Base-by-base conservation (phyloP, 2,113 vertebrate genomes). In the Brachirus orientalis region DNA sequence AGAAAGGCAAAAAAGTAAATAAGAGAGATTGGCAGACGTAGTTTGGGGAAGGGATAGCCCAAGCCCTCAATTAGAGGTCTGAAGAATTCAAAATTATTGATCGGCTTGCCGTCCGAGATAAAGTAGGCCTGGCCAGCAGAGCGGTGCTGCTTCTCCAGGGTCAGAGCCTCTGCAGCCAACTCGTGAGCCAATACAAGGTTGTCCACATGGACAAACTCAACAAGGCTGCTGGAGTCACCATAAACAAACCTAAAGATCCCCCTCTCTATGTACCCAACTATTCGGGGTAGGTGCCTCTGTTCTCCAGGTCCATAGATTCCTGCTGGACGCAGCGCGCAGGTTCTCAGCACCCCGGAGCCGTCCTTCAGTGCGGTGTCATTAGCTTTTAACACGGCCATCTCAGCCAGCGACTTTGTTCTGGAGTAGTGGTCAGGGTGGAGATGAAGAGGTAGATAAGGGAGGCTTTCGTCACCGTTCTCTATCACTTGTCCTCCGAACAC, bases 1-100 rank as follows among this genome's bases (percentile, higher is more conserved):
- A 99, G 91, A 61, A 98, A 96, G 2, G 97, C 95, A 16, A 96
- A 91, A 33, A 92, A 89, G 80, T 97, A 98, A 61, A 99, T 69
- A 1, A 99, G 80, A 6, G 84, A 75, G 43, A 99, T 17, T 0
- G 97, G 96, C 8, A 99, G 88, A 14, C 94, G 93, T 3, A 89
- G 3, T 2, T 87, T 94, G 0, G 97, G 98, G 86, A 96, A 98
- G 0, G 80, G 41, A 67, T 98, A 98, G 45, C 97, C 96, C 59
- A 99, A 74, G 12, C 95, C 96, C 85, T 98, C 97, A 0, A 98
- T 95, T 0, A 99, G 80, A 0, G 97, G 97, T 53, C 94, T 89
- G 82, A 98, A 95, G 87, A 99, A 99, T 56, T 99, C 95, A 54
- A 99, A 99, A 79, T 96, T 99, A 84, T 98, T 98, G 38, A 98